Conservation (phyloP, 2,797 vertebrate species). For the Alosa sapidissima region DNA sequence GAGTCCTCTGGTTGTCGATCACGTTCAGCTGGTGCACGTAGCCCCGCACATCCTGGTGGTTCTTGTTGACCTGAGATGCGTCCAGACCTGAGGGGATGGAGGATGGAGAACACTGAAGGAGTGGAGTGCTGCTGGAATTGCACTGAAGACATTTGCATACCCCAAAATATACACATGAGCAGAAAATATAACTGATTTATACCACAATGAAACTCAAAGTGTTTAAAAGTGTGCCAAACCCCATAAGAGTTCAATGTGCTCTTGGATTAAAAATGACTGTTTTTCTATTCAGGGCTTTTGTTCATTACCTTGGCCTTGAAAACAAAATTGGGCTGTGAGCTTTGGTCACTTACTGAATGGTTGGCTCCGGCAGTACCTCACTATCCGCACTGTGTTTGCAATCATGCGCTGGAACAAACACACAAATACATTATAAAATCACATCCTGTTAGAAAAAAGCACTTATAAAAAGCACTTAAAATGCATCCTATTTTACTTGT, state of each 20-base stretch:
- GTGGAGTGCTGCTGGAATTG: background rate
- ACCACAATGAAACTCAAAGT: background rate
- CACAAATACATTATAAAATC: background rate
- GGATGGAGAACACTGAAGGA: background rate
- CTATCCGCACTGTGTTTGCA: constrained; percentile 89
- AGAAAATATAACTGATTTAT: background rate
- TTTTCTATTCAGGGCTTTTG: background rate
- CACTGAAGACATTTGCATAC: background rate
- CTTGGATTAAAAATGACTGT: background rate
- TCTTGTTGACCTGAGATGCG: constrained; percentile 86
- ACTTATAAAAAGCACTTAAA: no score
- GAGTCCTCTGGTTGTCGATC: constrained; percentile 98
- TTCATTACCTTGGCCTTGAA: background rate
- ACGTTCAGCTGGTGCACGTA: constrained; percentile 93
- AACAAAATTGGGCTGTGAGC: background rate
- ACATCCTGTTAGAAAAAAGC: background rate
- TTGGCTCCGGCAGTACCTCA: constrained; percentile 91
- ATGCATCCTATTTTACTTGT: no score
- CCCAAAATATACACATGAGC: background rate
- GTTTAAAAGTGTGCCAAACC: background rate
- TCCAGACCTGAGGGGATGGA: constrained; percentile 76
- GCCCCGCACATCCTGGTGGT: constrained; percentile 89
- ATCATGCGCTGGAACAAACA: constrained; percentile 91
- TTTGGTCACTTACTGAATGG: constrained; percentile 87
- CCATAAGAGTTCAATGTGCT: background rate